Conservation (phyloP, 53 echinoderm and acorn worm species). For the Luidia sarsii region DNA sequence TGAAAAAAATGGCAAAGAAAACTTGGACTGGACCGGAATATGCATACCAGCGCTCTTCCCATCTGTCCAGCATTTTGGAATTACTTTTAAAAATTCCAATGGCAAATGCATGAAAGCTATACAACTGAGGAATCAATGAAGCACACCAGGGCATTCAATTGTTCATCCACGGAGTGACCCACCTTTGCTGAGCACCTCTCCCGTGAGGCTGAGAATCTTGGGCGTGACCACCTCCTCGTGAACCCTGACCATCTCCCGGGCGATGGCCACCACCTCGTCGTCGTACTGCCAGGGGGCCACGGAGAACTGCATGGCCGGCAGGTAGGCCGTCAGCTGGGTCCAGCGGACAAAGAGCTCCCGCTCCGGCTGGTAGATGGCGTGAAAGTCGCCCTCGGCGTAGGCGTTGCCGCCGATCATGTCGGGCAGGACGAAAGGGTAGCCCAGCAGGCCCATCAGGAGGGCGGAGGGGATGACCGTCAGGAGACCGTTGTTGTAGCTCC, state of each 20-base stretch:
- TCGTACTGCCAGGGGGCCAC: conserved; percentile 88
- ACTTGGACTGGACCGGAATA: too few relatives aligned
- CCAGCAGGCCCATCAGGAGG: conserved; percentile 76
- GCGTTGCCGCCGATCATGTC: conserved; percentile 87
- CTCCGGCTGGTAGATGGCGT: conserved; percentile 55
- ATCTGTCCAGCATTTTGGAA: background rate
- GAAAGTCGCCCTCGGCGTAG: conserved; percentile 44
- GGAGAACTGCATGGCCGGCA: conserved; percentile 88
- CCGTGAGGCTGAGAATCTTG: conserved; percentile 44
- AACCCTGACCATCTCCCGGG: conserved; percentile 73
- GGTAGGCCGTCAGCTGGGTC: conserved; percentile 88
- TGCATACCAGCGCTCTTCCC: background rate
- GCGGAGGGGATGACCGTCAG: conserved; percentile 85
- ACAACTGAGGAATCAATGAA: background rate
- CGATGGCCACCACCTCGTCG: conserved; percentile 63
- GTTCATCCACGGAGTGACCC: background rate
- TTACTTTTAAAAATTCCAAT: background rate
- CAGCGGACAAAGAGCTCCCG: conserved; percentile 89
- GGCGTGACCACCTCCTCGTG: conserved; percentile 75
- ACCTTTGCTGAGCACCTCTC: conserved; percentile 69
- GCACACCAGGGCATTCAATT: background rate
- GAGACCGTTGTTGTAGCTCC: conserved; percentile 86
- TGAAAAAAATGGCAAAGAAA: too few relatives aligned
- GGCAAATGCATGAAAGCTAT: background rate
- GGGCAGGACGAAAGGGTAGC: conserved; percentile 90